Evolutionary conservation across 2,113 vertebrate genomes (phyloP).

Genomic region (Solenodon paradoxus): DNA sequence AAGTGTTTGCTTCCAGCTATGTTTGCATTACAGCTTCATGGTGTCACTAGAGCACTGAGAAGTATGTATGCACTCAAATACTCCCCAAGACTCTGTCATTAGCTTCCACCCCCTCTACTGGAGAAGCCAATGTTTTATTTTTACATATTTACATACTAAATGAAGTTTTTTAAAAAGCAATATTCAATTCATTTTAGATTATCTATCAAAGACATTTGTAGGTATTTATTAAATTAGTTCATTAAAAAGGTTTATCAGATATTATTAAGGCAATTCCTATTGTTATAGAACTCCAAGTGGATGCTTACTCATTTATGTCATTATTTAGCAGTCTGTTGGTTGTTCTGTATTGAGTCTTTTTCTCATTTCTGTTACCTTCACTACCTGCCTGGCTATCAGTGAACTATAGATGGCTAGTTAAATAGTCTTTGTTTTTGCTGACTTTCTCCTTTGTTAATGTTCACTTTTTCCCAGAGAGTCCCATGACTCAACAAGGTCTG

Average conservation of each 20-base stretch:
- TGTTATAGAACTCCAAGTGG: background rate
- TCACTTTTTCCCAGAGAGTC: slow-evolving; percentile 10
- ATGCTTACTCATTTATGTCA: background rate
- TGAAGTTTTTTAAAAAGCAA: background rate
- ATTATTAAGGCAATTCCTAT: background rate
- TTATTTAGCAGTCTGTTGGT: background rate
- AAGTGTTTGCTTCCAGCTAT: background rate
- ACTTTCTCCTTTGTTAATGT: slow-evolving; percentile 14
- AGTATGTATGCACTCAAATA: background rate
- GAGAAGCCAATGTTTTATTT: background rate
- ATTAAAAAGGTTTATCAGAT: background rate
- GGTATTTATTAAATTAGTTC: background rate
- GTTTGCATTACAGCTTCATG: background rate
- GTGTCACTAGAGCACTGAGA: background rate
- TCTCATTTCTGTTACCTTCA: background rate
- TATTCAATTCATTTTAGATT: background rate
- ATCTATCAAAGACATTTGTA: background rate
- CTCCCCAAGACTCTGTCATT: background rate
- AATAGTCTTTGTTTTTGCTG: background rate
- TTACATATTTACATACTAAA: slow-evolving; percentile 1
- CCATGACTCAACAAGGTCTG: background rate
- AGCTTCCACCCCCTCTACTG: background rate
- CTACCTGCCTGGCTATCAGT: background rate
- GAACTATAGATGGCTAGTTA: background rate
- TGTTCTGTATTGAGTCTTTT: background rate